Conservation (phyloP, 2,888 invertebrate species). For the Dascillus cervinus region DNA sequence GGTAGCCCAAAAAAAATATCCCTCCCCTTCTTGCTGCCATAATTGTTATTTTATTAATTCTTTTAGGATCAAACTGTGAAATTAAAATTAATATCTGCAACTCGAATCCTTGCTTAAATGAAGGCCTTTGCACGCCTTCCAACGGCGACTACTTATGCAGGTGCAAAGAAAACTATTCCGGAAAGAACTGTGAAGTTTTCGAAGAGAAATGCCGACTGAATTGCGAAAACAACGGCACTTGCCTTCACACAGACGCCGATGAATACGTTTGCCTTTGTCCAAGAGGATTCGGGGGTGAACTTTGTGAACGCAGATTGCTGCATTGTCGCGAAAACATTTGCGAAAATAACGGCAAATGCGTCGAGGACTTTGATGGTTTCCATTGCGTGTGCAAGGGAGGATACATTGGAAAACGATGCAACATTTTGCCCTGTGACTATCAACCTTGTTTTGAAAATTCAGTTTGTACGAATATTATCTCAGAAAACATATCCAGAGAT, state of each 20-base stretch:
- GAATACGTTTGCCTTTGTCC: constrained; percentile 42
- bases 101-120: constrained; percentile 49
- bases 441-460: constrained; percentile 45
- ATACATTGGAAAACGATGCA: constrained; percentile 48
- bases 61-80: constrained; percentile 48
- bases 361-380: constrained; percentile 39
- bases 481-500: constrained; percentile 36
- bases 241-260: constrained; percentile 40
- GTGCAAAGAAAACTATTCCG: constrained; percentile 46
- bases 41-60: constrained; percentile 6
- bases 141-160: constrained; percentile 37
- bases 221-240: constrained; percentile 47
- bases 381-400: constrained; percentile 46
- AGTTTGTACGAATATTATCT: constrained; percentile 42
- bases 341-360: constrained; percentile 40
- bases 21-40: not conserved
- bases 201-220: constrained; percentile 35
- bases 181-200: constrained; percentile 44
- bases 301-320: constrained; percentile 28
- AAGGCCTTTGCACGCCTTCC: constrained; percentile 41
- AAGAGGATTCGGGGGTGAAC: constrained; percentile 34
- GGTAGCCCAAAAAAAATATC: constrained; percentile 38
- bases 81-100: constrained; percentile 42
- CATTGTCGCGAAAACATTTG: constrained; percentile 33
- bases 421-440: constrained; percentile 51